phyloP scores from a whole-genome alignment of 2,113 vertebrate genomes.

The Ceratotherium simum region DNA sequence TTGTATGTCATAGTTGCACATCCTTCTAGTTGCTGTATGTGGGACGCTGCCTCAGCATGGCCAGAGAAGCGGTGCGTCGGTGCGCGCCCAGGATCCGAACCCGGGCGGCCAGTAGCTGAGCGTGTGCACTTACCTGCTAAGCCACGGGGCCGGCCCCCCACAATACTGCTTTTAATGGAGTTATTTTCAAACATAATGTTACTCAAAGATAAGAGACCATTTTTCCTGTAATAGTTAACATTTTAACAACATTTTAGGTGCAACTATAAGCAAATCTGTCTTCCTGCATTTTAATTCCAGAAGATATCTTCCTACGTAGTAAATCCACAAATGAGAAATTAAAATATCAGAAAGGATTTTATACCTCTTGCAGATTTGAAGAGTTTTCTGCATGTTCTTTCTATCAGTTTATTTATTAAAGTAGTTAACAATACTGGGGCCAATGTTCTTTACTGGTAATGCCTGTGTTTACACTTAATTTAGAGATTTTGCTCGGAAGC shows the following conservation, averaged over 20 bases:
- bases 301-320: slow-evolving; percentile 6
- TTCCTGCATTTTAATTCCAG: slow-evolving; percentile 23
- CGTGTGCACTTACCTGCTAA: too few species aligned
- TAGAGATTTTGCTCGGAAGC: slow-evolving; percentile 9
- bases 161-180: not conserved
- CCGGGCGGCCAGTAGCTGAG: too few species aligned
- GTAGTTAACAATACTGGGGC: not conserved
- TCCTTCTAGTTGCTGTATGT: too few species aligned
- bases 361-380: not conserved
- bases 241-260: not conserved
- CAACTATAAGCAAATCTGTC: not conserved
- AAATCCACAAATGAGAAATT: not conserved
- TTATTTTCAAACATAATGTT: slow-evolving; percentile 44
- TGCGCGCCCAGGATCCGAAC: too few species aligned
- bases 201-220: not conserved
- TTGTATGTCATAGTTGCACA: too few species aligned
- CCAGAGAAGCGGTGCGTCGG: too few species aligned
- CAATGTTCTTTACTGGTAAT: not conserved
- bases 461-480: not conserved
- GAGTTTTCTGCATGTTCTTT: not conserved
- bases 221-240: slow-evolving; percentile 40
- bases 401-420: not conserved
- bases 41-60: too few species aligned
- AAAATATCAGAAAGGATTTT: not conserved
- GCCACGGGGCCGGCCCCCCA: not conserved